Evolutionary conservation across 2,113 vertebrate species (phyloP), one percentile per base, ranked within the genome.

Genomic region (Python bivittatus): DNA sequence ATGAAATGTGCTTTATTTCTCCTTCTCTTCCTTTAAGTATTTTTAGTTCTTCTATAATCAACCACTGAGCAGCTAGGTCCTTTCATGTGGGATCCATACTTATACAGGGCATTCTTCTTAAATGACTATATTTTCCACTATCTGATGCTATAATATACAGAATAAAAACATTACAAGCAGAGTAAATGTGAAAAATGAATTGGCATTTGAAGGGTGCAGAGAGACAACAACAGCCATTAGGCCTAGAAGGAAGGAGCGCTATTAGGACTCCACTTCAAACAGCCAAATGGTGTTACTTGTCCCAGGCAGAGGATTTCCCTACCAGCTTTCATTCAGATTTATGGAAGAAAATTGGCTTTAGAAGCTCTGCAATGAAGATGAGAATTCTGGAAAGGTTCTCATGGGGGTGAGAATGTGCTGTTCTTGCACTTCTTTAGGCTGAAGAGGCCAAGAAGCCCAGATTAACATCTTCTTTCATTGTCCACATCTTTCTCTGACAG

Each of bases 31-130:
- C 29, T 87, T 56, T 22, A 38, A 27, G 44, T 25, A 27, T 85
- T 88, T 93, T 94, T 94, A 10, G 29, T 27, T 42, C 57, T 91
- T 93, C n/a, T 53, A 85, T 90, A 94, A 93, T 90, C 92, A 92
- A 20, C 8, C 87, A 6, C 1, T 44, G 23, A 90, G 56, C 4
- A 64, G 13, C 38, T 9, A 57, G 72, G 29, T 57, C 3, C 86
- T 25, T 89, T 92, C 38, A 92, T 93, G 13, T 2, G n/a, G 54
- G 4, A 54, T 93, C 52, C 54, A 29, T 48, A 79, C 53, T 84
- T 57, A 25, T 53, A 1, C 15, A 90, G 91, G 1, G 0, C 0
- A 85, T 93, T 22, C 7, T 94, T 94, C 93, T 23, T 87, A 94
- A 95, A 38, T 88, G 3, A 84, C 4, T 27, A 89, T 22, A 3